Percentiles rank a stretch among this genome's conserved stretches.
These are phyloP conservation scores for Autographa gamma DNA, from an alignment of 2,888 invertebrate genomes.

Conservation along the genomic window DNA sequence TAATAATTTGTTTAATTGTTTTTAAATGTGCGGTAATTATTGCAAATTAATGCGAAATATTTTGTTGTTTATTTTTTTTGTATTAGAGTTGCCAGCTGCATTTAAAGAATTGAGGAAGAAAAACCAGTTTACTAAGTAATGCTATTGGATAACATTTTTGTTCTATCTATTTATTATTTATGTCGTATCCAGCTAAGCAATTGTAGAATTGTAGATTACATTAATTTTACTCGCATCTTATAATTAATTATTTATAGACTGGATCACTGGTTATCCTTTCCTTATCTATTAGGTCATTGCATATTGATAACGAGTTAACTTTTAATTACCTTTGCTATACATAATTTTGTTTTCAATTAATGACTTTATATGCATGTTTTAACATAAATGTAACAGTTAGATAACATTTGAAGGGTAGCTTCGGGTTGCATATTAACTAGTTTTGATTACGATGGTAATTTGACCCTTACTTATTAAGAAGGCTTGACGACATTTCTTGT, in stretches of 20 bases:
- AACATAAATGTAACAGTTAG: conserved; percentile 8
- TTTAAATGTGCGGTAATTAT: conserved; percentile 48
- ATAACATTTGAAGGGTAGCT: background rate
- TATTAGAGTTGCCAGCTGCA: conserved; percentile 21
- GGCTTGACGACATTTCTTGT: background rate
- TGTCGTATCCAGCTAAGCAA: conserved; percentile 21
- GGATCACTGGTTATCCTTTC: conserved; percentile 33
- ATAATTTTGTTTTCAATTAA: conserved; percentile 12
- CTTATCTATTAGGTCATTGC: conserved; percentile 43
- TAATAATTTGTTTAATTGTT: conserved; percentile 60
- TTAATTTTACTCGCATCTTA: conserved; percentile 36
- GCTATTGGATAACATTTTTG: conserved; percentile 11
- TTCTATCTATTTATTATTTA: conserved; percentile 32
- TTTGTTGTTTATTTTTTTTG: conserved; percentile 36
- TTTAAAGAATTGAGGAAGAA: conserved; percentile 28
- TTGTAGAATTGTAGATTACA: conserved; percentile 9
- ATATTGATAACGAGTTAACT: conserved; percentile 32
- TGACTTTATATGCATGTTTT: conserved; percentile 5
- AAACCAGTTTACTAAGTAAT: conserved; percentile 18
- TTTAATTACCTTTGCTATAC: conserved; percentile 36
- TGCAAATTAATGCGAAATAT: conserved; percentile 36
- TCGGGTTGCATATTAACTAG: background rate
- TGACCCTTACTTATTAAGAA: background rate
- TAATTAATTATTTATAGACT: conserved; percentile 43
- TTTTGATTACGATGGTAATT: background rate